Evolutionary conservation across 2,888 invertebrate species (phyloP), one percentile per base, ranked within the genome.

Genomic region (Pyralis farinalis): DNA sequence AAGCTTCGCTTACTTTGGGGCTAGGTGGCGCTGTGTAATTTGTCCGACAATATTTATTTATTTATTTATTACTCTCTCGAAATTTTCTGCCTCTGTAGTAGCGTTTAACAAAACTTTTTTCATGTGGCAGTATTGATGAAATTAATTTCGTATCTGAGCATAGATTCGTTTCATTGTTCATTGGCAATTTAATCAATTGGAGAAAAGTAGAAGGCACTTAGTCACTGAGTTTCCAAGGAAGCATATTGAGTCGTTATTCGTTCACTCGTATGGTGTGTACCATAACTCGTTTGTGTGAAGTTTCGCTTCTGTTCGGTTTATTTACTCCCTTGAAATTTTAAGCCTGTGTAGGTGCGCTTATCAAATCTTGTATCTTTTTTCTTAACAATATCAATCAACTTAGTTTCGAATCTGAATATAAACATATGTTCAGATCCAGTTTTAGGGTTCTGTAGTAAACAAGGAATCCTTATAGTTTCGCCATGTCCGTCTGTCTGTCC

Each of bases 111-210:
- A 47, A 46, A 55, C 50, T 67, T 65, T 69, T 67, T 50, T 48
- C 49, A n/a, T 30, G 12, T 39, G 12, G 9, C 47, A 56, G 49
- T 57, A 60, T 58, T 55, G 52, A 66, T 58, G 52, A 49, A 47
- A 68, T 69, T 60, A 63, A 54, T 71, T 70, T 68, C 51, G 55
- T 69, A 69, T 66, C 59, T 44, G 59, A 61, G 56, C 5, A 36
- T n/a, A 28, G 27, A 31, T 31, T 37, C 11, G 27, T 33, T 33
- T 50, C 50, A 48, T 55, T 51, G 49, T 44, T 48, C 55, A 56
- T 63, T 52, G 49, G 54, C 51, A 61, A 63, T 60, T 58, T 64
- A 69, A 68, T 65, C 61, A 44, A 49, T 42, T 32, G 4, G 29
- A 16, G 47, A 44, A 53, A 60, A 53, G 58, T 55, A 49, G 55